Evolutionary conservation across 2,113 vertebrate species (phyloP).

Genomic region (Okapia johnstoni): DNA sequence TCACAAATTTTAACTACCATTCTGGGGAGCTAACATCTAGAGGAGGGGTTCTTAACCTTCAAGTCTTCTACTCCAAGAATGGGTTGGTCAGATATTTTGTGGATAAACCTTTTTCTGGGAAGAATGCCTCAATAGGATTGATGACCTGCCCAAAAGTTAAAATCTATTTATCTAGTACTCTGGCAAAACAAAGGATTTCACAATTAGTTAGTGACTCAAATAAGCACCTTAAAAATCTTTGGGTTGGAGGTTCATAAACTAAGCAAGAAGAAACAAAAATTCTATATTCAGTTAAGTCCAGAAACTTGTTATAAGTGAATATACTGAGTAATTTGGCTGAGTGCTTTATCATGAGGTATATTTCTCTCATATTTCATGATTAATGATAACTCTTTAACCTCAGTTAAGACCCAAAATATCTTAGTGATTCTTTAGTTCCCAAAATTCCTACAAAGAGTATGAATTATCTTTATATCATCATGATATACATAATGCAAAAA

Average conservation of each 20-base stretch:
- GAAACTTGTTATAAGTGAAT: not conserved
- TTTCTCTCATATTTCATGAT: not conserved
- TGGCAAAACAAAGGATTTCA: conserved; percentile 18
- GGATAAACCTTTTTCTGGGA: not conserved
- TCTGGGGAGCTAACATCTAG: not conserved
- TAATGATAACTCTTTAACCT: not conserved
- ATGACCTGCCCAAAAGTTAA: not conserved
- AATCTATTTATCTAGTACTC: not conserved
- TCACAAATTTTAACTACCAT: not conserved
- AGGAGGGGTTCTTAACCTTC: not conserved
- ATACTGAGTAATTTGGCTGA: not conserved
- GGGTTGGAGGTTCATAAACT: not conserved
- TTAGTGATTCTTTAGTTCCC: conserved; percentile 10
- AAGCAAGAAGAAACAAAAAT: not conserved
- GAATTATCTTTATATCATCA: not conserved
- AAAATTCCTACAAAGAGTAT: conserved; percentile 15
- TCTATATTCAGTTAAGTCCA: not conserved
- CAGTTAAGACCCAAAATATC: not conserved
- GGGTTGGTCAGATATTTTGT: not conserved
- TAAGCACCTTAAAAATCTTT: not conserved
- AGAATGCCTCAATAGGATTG: not conserved
- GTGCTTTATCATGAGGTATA: not conserved
- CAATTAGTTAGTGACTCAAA: not conserved
- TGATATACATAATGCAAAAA: conserved; percentile 44
- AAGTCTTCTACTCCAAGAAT: not conserved